phyloP scores from a whole-genome alignment of 2,113 vertebrate genomes.

The Dicerorhinus sumatrensis region DNA sequence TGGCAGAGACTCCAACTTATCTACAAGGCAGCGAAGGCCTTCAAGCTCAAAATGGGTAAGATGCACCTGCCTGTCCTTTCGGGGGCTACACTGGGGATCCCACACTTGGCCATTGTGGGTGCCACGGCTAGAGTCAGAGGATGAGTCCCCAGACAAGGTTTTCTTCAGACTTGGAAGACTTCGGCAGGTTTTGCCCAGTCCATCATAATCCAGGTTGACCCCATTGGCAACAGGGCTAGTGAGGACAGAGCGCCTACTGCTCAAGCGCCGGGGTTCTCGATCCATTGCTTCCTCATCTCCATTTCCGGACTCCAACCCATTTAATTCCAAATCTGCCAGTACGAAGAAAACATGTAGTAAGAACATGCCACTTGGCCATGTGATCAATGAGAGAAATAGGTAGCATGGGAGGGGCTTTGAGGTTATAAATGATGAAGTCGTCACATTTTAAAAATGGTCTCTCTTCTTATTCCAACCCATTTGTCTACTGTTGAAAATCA shows the following conservation, averaged over 20 bases:
- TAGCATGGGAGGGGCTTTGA: neutral
- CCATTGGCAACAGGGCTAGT: conserved; percentile 89
- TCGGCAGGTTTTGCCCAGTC: conserved; percentile 85
- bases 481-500: conserved; percentile 6
- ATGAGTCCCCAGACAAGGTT: conserved; percentile 86
- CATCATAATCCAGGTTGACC: conserved; percentile 87
- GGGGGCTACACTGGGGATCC: conserved; percentile 84
- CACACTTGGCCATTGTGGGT: conserved; percentile 89
- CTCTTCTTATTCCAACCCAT: neutral
- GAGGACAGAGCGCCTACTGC: conserved; percentile 85
- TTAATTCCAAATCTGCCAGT: conserved; percentile 88
- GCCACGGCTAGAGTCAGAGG: conserved; percentile 86
- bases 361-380: neutral
- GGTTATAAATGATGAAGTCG: neutral
- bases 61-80: conserved; percentile 87
- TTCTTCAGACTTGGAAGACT: conserved; percentile 87
- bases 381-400: neutral
- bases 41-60: conserved; percentile 96
- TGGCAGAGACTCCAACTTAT: conserved; percentile 96
- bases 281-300: conserved; percentile 85
- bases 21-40: conserved; percentile 95
- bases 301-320: conserved; percentile 85
- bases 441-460: neutral
- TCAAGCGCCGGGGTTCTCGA: conserved; percentile 84
- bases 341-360: conserved; percentile 19